Evolutionary conservation across 2,113 vertebrate genomes (phyloP), one percentile per base, ranked within the genome.

Genomic region (Tragelaphus imberbis): DNA sequence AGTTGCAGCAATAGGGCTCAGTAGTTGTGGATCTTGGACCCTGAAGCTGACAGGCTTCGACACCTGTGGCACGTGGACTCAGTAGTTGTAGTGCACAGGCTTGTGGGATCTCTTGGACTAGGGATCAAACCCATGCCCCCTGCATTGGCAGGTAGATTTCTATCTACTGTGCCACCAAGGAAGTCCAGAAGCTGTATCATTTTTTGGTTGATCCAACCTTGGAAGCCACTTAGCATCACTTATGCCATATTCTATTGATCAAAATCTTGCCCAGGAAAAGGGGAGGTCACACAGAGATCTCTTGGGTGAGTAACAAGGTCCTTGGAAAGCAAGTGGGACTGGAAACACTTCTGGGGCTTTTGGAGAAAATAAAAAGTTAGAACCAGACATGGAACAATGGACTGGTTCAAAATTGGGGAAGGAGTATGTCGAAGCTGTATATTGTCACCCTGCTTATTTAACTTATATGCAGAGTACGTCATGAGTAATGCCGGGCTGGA

Each of bases 1-100:
- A 27, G 40, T 44, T 75, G 71, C 12, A 44, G 36, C 71, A 12
- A 23, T 71, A 40, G n/a, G 9, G n/a, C 68, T 71, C n/a, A 36
- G 68, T 12, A 71, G 10, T 10, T 75, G 68, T 40, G 68, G n/a
- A n/a, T 75, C n/a, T 75, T 40, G 68, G 36, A 40, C n/a, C 68
- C 68, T 40, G 23, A 23, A 40, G 10, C 68, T 23, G 68, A 75
- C 5, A 40, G 68, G 68, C 68, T 23, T 40, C 68, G 40, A 71
- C 28, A 40, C n/a, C 19, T 40, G 68, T 23, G 36, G 71, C 71
- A 4, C 0, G 12, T 27, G 23, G 36, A 14, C 36, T 44, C 36
- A 7, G 71, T 25, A 3, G 71, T 77, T 27, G 40, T 2, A 14
- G 6, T 1, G 0, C 71, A 25, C 3, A 13, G 23, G 71, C 36